Evolutionary conservation across 2,888 invertebrate genomes (phyloP), one percentile per base, ranked within the genome.

Genomic region (Protophormia terraenovae): DNA sequence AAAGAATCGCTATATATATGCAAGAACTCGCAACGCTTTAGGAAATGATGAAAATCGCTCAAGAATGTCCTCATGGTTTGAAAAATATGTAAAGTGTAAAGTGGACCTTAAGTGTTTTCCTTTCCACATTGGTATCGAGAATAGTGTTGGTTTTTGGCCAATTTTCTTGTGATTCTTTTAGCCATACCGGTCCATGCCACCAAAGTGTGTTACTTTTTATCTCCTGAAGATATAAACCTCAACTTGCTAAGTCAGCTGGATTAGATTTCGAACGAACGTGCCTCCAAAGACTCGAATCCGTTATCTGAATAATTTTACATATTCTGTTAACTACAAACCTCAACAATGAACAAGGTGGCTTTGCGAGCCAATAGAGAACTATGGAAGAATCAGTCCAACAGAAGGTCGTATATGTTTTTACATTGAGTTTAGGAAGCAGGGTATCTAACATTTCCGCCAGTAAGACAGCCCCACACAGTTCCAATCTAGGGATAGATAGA

Each of bases 251-350:
- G 45, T 87, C 86, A 0, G 86, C 87, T 0, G 86, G 76, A 27
- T 86, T 87, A 19, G 64, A 14, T 19, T 71, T 58, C 4, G 86
- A 83, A 0, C 38, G n/a, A 1, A 86, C 86, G 53, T 86, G 83
- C 16, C 8, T 24, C 32, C 83, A 86, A 83, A 8, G 64, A 8
- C n/a, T n/a, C n/a, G n/a, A n/a, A n/a, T n/a, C n/a, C n/a, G n/a
- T n/a, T n/a, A n/a, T n/a, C n/a, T n/a, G n/a, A n/a, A n/a, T n/a
- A n/a, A n/a, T n/a, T n/a, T n/a, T n/a, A n/a, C n/a, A n/a, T n/a
- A n/a, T n/a, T n/a, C n/a, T n/a, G n/a, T n/a, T n/a, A n/a, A n/a
- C n/a, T n/a, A n/a, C n/a, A n/a, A n/a, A n/a, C n/a, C n/a, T n/a
- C n/a, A n/a, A n/a, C n/a, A n/a, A n/a, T n/a, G n/a, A n/a, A n/a